Percentiles rank a stretch among this genome's conserved stretches.
These are phyloP conservation scores for Ichneumoninae sp. DNA, from an alignment of 2,888 invertebrate genomes.

Conservation along the genomic window DNA sequence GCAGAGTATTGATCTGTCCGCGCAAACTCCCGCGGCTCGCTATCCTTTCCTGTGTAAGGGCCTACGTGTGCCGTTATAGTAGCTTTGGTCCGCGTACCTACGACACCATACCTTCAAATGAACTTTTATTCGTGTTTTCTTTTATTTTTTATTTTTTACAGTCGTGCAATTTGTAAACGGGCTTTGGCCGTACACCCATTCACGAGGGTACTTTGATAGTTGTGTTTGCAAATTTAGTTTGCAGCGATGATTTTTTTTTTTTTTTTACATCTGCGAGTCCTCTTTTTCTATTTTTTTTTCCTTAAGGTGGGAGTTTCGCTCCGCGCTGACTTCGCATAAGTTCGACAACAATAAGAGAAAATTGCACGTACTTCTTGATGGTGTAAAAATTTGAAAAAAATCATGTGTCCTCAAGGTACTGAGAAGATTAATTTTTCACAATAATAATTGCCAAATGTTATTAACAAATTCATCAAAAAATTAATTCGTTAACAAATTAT, in stretches of 20 bases:
- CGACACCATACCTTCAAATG: constrained; percentile 2
- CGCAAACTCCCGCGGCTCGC: constrained; percentile 78
- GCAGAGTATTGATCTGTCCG: constrained; percentile 82
- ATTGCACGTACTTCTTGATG: no score
- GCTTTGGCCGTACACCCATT: neutral
- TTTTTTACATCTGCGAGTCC: neutral
- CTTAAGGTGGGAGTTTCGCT: no score
- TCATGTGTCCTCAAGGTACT: no score
- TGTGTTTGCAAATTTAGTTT: constrained; percentile 6
- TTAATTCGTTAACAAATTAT: no score
- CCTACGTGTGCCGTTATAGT: constrained; percentile 24
- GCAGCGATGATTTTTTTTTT: neutral
- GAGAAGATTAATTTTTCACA: no score
- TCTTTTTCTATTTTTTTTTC: neutral
- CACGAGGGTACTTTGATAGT: neutral
- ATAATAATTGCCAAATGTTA: no score
- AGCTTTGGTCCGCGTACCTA: constrained; percentile 40
- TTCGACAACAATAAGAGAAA: no score
- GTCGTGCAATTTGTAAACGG: neutral
- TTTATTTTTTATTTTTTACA: neutral
- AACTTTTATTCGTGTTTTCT: constrained; percentile 1
- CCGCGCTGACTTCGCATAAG: no score
- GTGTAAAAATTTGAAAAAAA: no score
- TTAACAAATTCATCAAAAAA: no score
- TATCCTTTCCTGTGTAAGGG: constrained; percentile 45